Conservation (phyloP, 92 coral and sea anemone genomes). For the Porites evermanni region DNA sequence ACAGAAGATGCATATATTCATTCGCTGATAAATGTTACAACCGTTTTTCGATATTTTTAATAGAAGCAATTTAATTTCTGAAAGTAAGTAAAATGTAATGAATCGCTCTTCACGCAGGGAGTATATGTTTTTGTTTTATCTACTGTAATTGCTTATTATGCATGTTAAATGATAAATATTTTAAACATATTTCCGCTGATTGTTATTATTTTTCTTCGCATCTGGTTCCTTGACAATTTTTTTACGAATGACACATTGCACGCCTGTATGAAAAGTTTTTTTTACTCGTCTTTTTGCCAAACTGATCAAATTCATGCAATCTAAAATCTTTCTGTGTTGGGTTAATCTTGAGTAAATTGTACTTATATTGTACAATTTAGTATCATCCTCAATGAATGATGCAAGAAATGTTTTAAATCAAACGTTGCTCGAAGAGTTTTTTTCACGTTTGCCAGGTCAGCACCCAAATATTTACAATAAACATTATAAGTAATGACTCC, state of each 20-base stretch:
- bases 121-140: neutral
- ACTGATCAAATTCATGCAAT: neutral
- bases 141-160: neutral
- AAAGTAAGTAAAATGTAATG: constrained; percentile 1
- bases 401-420: neutral
- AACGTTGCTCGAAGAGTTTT: neutral
- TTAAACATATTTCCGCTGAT: constrained; percentile 9
- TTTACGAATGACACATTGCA: neutral
- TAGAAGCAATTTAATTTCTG: neutral
- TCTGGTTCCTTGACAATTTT: neutral
- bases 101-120: neutral
- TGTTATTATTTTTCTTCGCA: neutral
- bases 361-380: neutral
- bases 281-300: neutral
- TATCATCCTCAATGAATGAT: neutral
- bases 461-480: neutral
- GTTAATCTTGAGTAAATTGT: too few relatives aligned
- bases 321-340: neutral
- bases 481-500: neutral
- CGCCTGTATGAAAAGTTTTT: neutral
- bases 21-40: neutral
- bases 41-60: neutral
- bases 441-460: neutral
- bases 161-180: neutral
- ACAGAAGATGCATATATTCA: neutral